Evolutionary conservation across 2,797 vertebrate genomes (phyloP).

Genomic region (Macropus fuliginosus): DNA sequence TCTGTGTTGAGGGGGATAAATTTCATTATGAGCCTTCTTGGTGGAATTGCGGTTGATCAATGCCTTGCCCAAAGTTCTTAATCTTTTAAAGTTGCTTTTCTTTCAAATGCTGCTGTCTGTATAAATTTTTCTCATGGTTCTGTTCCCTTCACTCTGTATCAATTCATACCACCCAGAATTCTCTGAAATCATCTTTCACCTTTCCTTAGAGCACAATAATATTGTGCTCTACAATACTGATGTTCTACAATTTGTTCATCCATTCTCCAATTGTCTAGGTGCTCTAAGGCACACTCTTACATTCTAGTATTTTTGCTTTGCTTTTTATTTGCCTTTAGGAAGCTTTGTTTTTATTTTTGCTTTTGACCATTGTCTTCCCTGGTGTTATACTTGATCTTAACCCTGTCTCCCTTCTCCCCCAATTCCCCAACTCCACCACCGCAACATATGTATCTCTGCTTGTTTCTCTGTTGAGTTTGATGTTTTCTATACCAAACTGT

Average conservation of each 20-base stretch:
- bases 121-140: neutral
- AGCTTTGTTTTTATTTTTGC: neutral
- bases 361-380: neutral
- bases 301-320: neutral
- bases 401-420: neutral
- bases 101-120: neutral
- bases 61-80: neutral
- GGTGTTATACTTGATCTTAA: neutral
- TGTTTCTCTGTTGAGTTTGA: neutral
- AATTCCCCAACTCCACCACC: neutral
- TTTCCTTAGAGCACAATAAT: neutral
- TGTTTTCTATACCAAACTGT: neutral
- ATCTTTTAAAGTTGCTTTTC: neutral
- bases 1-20: neutral
- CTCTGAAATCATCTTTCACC: neutral
- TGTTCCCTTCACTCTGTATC: neutral
- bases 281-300: neutral
- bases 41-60: neutral
- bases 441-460: neutral
- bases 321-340: neutral
- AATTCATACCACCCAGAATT: neutral
- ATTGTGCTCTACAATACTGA: neutral
- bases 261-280: neutral
- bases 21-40: neutral
- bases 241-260: neutral